Base-by-base conservation (phyloP, 2,113 vertebrate species). In the Semnornis frantzii region DNA sequence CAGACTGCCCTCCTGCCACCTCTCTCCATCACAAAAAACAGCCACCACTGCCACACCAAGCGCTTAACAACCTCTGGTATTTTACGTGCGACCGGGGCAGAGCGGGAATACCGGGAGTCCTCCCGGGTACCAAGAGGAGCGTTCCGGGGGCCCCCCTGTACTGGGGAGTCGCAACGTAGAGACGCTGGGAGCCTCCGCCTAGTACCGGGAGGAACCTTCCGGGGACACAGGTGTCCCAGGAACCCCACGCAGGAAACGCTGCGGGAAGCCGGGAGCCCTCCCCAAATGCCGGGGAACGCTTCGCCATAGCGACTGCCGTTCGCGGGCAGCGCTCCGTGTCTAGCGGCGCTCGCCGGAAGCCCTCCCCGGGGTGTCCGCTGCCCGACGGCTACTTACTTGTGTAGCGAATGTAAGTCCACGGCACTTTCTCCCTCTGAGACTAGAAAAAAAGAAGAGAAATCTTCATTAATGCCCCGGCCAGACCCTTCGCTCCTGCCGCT, bases 401-500 rank as follows among this genome's bases (percentile, higher is more conserved):
- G 85, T 95, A 96, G 0, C 34, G 87, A 60, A 90, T 92, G 82
- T 91, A 65, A 9, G 82, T 93, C 96, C 96, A 96, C 1, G 3
- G 87, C 55, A 70, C 52, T 70, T 63, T 3, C 7, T 83, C 14
- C 0, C 37, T 57, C 68, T 3, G 50, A 62, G 25, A 9, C 92
- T 96, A 90, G 7, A 93, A 80, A 69, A 78, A 16, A 78, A 39
- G 21, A 34, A 54, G 13, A 52, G 4, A 62, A 83, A 77, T 75
- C 54, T 33, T 74, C 0, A 1, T 90, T 77, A 77, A n/a, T 0
- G 20, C 44, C 7, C 28, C 0, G 1, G 42, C 20, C 12, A 13
- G 34, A 31, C 8, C 2, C 7, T 8, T 28, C 8, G 3, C 42
- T 54, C 52, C 69, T 2, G 15, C 55, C 9, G 5, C 24, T 78